phyloP scores from a whole-genome alignment of 1,140 invertebrate species.

The Zaprionus kolodkinae region DNA sequence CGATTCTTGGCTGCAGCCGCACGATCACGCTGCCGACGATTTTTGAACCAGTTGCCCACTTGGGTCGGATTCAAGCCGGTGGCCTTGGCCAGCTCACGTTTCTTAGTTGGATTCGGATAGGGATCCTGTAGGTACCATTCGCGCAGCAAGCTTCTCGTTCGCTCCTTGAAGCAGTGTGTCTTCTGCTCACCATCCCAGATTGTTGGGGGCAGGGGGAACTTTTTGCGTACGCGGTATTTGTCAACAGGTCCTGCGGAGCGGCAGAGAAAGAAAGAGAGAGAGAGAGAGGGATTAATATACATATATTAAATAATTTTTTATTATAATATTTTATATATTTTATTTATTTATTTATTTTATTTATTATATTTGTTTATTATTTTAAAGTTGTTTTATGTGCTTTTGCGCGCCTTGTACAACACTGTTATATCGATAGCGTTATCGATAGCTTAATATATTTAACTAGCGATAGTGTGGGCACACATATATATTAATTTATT shows the following conservation, averaged over 20 bases:
- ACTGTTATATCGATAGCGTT: no score
- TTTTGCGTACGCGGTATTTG: slow-evolving; percentile 99
- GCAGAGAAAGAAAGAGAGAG: background rate
- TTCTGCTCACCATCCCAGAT: slow-evolving; percentile 99
- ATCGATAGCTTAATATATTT: no score
- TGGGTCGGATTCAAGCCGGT: slow-evolving; percentile 99
- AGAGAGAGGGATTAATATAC: background rate
- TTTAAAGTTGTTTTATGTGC: no score
- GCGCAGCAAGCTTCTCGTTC: slow-evolving; percentile 96
- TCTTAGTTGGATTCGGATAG: slow-evolving; percentile 99
- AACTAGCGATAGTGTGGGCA: no score
- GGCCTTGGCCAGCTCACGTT: slow-evolving; percentile 97
- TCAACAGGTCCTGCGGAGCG: slow-evolving; percentile 93
- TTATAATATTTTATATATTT: no score
- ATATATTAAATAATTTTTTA: no score
- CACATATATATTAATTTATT: no score
- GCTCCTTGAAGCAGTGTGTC: slow-evolving; percentile 99
- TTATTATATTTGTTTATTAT: no score
- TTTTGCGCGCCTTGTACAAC: no score
- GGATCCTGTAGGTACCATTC: slow-evolving; percentile 99
- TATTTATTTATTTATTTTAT: no score
- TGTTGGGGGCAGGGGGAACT: slow-evolving; percentile 98
- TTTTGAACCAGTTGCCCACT: slow-evolving; percentile 99
- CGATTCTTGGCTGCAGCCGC: slow-evolving; percentile 99
- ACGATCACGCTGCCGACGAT: slow-evolving; percentile 97